phyloP scores from a whole-genome alignment of 2,888 invertebrate species.

The Dynastes tityus region DNA sequence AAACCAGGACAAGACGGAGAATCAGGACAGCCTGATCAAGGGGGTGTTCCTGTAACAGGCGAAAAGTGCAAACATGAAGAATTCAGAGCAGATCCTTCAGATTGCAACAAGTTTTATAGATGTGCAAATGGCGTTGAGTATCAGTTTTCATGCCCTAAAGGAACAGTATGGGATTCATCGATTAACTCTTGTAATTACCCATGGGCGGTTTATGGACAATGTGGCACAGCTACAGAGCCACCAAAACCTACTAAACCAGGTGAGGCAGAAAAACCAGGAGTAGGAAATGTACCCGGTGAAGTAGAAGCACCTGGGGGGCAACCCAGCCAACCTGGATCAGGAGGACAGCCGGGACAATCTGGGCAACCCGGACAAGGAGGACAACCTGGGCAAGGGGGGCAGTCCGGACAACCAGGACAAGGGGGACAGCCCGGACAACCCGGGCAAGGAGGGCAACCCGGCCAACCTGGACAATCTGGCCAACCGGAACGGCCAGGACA shows the following conservation, averaged over 20 bases:
- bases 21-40: neutral
- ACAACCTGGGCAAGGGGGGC: conserved; percentile 53
- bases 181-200: conserved; percentile 47
- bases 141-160: conserved; percentile 60
- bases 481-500: conserved; percentile 61
- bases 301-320: no score
- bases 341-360: conserved; percentile 52
- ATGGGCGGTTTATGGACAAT: conserved; percentile 48
- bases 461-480: conserved; percentile 64
- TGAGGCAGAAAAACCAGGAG: no score
- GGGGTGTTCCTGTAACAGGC: conserved; percentile 25
- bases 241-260: conserved; percentile 1
- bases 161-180: conserved; percentile 68
- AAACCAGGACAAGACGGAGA: no score
- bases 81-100: conserved; percentile 69
- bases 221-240: conserved; percentile 50
- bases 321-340: conserved; percentile 50
- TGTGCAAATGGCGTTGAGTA: conserved; percentile 77
- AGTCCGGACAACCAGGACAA: conserved; percentile 50
- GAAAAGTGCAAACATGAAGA: conserved; percentile 56
- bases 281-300: no score
- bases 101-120: conserved; percentile 61
- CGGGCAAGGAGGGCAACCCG: conserved; percentile 63
- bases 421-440: conserved; percentile 64
- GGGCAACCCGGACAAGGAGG: conserved; percentile 63